Conservation (phyloP, 2,113 vertebrate genomes). For the Myodes glareolus region DNA sequence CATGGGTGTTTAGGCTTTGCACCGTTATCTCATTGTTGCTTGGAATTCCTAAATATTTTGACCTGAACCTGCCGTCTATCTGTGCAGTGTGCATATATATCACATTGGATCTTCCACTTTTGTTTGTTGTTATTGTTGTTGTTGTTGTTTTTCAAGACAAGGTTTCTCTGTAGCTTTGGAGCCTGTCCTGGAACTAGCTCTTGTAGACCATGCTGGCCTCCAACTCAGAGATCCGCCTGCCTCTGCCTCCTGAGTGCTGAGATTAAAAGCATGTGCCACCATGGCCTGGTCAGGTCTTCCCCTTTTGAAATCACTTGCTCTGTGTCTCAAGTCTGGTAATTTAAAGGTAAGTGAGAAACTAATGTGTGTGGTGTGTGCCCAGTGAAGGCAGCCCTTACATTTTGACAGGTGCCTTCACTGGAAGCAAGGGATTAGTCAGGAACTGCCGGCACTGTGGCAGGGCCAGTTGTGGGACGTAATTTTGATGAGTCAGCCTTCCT, state of each 20-base stretch:
- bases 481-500: constrained; percentile 55
- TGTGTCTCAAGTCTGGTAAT: constrained; percentile 23
- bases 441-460: background rate
- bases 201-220: too few species aligned
- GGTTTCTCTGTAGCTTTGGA: too few species aligned
- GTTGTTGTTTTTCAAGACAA: too few species aligned
- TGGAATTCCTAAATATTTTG: constrained; percentile 42
- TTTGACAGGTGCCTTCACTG: constrained; percentile 50
- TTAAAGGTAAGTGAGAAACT: constrained; percentile 58
- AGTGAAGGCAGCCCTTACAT: constrained; percentile 40
- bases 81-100: background rate
- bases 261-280: too few species aligned
- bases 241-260: too few species aligned
- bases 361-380: constrained; percentile 41
- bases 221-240: too few species aligned
- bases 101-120: background rate
- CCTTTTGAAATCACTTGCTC: constrained; percentile 29
- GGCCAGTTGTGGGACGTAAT: background rate
- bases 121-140: too few species aligned
- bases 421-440: constrained; percentile 37
- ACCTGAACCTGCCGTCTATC: background rate
- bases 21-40: background rate
- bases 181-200: too few species aligned
- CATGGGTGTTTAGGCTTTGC: background rate
- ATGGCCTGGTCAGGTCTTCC: too few species aligned